A percentile compares a stretch with the other conserved stretches of the same genome.
phyloP scores from a whole-genome alignment of 2,888 invertebrate species.

The Eubasilissa splendida region DNA sequence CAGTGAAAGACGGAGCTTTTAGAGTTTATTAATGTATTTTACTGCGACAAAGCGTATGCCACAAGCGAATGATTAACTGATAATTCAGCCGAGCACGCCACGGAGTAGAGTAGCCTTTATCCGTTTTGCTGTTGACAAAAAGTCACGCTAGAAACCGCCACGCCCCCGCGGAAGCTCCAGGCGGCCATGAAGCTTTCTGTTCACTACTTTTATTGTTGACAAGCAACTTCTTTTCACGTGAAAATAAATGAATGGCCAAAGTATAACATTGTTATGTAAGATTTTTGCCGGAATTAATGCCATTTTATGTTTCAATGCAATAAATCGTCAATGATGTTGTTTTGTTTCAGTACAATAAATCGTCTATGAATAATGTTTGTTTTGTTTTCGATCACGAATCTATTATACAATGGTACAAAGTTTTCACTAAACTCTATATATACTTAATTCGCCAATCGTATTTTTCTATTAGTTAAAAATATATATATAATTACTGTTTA shows the following conservation, averaged over 20 bases:
- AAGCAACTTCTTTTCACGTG: conserved; percentile 1
- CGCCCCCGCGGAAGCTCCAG: conserved; percentile 13
- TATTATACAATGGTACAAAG: too few species aligned
- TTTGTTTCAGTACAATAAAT: too few species aligned
- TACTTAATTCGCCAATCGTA: too few species aligned
- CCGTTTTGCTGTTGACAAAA: conserved; percentile 38
- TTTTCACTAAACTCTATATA: too few species aligned
- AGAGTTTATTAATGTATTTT: conserved; percentile 41
- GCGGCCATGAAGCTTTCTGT: conserved; percentile 29
- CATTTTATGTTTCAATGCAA: too few species aligned
- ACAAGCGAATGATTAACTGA: conserved; percentile 43
- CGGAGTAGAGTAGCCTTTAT: conserved; percentile 26
- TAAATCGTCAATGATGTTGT: too few species aligned
- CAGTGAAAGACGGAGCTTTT: conserved; percentile 27
- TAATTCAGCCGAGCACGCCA: conserved; percentile 40
- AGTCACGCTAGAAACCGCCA: conserved; percentile 37
- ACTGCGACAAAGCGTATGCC: conserved; percentile 25
- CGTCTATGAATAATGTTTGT: too few species aligned
- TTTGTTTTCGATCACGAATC: too few species aligned
- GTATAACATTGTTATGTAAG: too few species aligned
- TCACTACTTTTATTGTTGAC: conserved; percentile 12
- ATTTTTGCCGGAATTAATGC: too few species aligned
- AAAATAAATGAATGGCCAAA: neutral
- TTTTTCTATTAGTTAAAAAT: too few species aligned
- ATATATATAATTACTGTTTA: too few species aligned